These are phyloP conservation scores for Aporophyla lueneburgensis DNA, from an alignment of 2,888 invertebrate species.

Conservation along the genomic window DNA sequence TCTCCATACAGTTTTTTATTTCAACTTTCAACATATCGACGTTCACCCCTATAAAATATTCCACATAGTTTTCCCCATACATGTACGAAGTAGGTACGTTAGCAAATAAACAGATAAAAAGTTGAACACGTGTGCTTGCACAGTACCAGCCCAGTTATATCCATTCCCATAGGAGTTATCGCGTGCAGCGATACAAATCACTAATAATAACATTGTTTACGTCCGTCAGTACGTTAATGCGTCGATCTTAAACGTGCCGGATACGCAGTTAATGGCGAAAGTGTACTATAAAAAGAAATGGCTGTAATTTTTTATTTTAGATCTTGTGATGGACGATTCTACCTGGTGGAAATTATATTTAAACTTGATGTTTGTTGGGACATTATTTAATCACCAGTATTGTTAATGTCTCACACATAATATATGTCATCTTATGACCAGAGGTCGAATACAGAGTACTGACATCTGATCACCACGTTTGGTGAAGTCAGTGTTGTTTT, in stretches of 20 bases:
- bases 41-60: constrained; percentile 51
- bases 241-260: constrained; percentile 66
- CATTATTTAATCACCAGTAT: neutral
- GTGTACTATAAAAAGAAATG: constrained; percentile 57
- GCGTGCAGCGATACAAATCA: constrained; percentile 65
- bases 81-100: constrained; percentile 41
- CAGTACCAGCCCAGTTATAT: constrained; percentile 70
- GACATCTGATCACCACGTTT: neutral
- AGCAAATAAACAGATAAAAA: constrained; percentile 70
- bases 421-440: too few relatives aligned
- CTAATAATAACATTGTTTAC: constrained; percentile 71
- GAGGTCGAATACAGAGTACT: too few relatives aligned
- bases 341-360: neutral
- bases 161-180: constrained; percentile 68
- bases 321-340: constrained; percentile 27
- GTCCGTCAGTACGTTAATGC: constrained; percentile 64
- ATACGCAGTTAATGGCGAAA: constrained; percentile 58
- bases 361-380: neutral
- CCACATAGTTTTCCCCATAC: constrained; percentile 42
- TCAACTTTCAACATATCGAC: constrained; percentile 43
- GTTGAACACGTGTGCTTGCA: constrained; percentile 71
- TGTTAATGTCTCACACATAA: neutral
- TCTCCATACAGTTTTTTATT: constrained; percentile 21
- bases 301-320: constrained; percentile 23
- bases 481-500: neutral